Conservation (phyloP, 2,113 vertebrate genomes). For the Cochlearius cochlearius region DNA sequence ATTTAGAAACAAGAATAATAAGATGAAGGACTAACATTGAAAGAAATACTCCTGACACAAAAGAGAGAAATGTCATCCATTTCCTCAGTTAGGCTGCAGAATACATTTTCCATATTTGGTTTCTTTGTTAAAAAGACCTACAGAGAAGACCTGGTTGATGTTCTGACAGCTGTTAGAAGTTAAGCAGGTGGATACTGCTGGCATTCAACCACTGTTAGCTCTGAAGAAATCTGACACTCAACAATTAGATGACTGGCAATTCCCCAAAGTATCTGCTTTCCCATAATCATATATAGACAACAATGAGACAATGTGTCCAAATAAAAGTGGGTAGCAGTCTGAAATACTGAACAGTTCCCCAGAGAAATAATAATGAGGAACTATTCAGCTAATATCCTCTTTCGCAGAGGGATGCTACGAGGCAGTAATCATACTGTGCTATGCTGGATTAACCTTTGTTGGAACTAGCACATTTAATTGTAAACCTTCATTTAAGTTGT, state of each 20-base stretch:
- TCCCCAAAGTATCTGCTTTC: constrained; percentile 18
- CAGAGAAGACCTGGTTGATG: background rate
- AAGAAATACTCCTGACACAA: background rate
- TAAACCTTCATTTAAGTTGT: background rate
- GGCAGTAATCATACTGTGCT: background rate
- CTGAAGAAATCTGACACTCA: constrained; percentile 1
- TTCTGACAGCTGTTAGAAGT: background rate
- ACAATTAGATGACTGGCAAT: background rate
- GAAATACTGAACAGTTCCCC: constrained; percentile 12
- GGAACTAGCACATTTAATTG: background rate
- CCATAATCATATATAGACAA: background rate
- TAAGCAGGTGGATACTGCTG: background rate
- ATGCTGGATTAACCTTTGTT: background rate
- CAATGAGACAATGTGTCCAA: background rate
- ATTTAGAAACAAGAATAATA: background rate
- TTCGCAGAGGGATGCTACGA: background rate
- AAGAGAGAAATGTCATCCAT: background rate
- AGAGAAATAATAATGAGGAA: background rate
- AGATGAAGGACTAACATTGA: background rate
- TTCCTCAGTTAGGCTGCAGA: background rate
- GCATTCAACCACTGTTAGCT: background rate
- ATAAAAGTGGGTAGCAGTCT: background rate
- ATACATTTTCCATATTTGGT: background rate
- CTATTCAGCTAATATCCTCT: background rate
- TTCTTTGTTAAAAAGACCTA: background rate